A percentile compares a stretch with the other conserved stretches of the same genome.
Conservation (phyloP, 2,797 vertebrate genomes). For the Aphelocoma californica region DNA sequence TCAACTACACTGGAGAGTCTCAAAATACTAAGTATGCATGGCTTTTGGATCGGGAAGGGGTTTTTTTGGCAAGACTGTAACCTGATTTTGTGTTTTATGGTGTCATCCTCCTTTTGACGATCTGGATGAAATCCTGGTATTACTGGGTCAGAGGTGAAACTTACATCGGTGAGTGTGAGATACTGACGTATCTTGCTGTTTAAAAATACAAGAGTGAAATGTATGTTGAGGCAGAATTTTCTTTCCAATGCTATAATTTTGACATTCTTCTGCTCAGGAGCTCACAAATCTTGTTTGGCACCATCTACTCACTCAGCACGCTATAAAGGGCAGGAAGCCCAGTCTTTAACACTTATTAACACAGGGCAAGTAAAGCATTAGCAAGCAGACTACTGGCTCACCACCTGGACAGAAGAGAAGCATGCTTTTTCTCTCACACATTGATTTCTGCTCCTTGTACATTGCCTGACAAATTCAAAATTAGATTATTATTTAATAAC, state of each 20-base stretch:
- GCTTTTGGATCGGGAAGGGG: neutral
- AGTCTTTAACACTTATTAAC: slow-evolving; percentile 6
- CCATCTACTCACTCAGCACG: neutral
- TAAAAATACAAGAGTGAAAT: neutral
- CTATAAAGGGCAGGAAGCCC: slow-evolving; percentile 11
- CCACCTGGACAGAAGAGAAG: neutral
- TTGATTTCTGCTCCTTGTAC: neutral
- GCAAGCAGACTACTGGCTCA: neutral
- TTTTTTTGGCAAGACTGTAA: neutral
- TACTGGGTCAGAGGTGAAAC: neutral
- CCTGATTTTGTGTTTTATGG: neutral
- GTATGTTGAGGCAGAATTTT: neutral
- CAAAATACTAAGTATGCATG: neutral
- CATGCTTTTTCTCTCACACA: rapidly evolving
- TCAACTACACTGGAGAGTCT: neutral
- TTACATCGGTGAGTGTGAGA: neutral
- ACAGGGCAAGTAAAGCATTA: neutral
- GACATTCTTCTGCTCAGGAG: neutral
- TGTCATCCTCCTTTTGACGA: neutral
- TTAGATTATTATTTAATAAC: neutral
- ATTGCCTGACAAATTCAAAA: neutral
- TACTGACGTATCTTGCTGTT: neutral
- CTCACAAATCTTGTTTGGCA: neutral
- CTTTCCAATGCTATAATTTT: neutral
- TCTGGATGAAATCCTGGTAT: neutral